These are phyloP conservation scores for Acanthiza pusilla DNA, from an alignment of 2,797 vertebrate species.

Conservation along the genomic window DNA sequence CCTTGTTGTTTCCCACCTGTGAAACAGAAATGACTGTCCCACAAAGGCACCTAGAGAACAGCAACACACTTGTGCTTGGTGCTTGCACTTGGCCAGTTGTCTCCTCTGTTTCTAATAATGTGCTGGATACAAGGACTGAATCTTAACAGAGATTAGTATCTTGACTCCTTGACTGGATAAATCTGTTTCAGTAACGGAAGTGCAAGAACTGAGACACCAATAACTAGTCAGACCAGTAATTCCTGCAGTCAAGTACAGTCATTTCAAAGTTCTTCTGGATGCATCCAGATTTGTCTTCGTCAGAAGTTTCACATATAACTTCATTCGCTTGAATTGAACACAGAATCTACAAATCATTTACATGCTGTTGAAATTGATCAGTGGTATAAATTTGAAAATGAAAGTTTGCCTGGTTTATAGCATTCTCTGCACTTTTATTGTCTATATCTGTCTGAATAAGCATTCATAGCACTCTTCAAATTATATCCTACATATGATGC, in stretches of 20 bases:
- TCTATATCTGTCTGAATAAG: neutral
- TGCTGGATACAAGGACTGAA: neutral
- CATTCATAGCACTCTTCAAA: neutral
- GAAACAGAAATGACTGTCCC: neutral
- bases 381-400: neutral
- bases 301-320: neutral
- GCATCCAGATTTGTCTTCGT: neutral
- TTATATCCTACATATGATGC: neutral
- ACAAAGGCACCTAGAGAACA: neutral
- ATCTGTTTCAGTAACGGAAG: neutral
- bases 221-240: neutral
- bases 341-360: neutral
- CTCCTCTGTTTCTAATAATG: neutral
- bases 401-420: neutral
- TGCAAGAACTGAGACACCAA: neutral
- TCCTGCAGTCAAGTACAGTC: neutral
- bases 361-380: neutral
- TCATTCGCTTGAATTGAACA: neutral
- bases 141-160: neutral
- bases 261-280: neutral
- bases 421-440: neutral
- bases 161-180: neutral
- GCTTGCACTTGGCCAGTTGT: neutral
- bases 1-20: neutral
- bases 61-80: neutral